Evolutionary conservation across 2,113 vertebrate genomes (phyloP), one percentile per base, ranked within the genome.

Genomic region (Phrynocephalus versicolor): DNA sequence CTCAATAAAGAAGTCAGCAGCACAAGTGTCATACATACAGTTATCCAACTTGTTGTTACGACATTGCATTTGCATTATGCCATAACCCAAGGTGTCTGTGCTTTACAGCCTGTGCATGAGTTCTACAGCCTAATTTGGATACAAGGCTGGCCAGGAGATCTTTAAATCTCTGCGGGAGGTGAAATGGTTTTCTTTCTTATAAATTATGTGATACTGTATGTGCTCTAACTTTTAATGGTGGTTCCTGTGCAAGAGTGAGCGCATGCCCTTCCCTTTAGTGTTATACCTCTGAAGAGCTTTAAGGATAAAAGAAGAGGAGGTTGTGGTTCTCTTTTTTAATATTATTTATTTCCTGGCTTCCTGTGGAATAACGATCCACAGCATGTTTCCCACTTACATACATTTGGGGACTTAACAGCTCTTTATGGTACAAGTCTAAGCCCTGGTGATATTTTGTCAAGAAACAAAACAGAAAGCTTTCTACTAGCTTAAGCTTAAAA

Each of bases 401-500:
- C 86, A 92, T 78, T 78, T 88, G 92, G 92, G 85, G 85, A 94
- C 91, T 95, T 93, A 95, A 88, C 92, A 85, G 84, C 79, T 94
- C 89, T 89, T 91, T 94, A 77, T 87, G 93, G 87, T 45, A 93
- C 94, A 89, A 89, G 91, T 27, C 39, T 51, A 65, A 65, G 41
- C 27, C 67, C 74, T 93, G 76, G 79, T 92, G 93, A 86, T 92
- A 90, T 92, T 94, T 95, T 86, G 89, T 93, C 81, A 92, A 88
- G 82, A 94, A 93, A 94, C 90, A 93, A 93, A 91, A 92, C 92
- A 92, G 91, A 79, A 94, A 94, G 89, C 92, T 90, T 93, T 91
- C 87, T 90, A 74, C 55, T 90, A 77, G 88, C 86, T 90, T 89
- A 92, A 92, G 89, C 88, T 91, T 0, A 60, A 95, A 93, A 89